Conservation (phyloP, 2,113 vertebrate genomes). For the Nycticryphes semicollaris region DNA sequence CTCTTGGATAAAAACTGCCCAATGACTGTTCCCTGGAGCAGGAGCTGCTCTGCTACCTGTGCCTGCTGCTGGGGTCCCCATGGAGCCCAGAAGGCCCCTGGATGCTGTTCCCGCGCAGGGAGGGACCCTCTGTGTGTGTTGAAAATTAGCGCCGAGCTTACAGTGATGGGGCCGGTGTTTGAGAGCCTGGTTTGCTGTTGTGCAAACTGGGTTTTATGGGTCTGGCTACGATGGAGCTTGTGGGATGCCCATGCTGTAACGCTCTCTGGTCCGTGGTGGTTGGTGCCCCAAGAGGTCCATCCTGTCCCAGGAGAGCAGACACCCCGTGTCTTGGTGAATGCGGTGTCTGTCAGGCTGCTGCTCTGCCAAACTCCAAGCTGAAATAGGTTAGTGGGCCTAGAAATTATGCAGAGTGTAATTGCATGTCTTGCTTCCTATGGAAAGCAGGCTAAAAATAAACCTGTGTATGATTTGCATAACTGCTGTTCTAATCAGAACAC, state of each 20-base stretch:
- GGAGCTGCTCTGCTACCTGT: background rate
- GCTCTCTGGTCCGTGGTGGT: background rate
- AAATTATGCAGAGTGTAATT: constrained; percentile 35
- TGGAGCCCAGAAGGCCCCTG: background rate
- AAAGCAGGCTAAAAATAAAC: constrained; percentile 46
- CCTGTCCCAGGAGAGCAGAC: background rate
- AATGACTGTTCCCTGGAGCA: accelerated
- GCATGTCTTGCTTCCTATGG: constrained; percentile 24
- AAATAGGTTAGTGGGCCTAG: constrained; percentile 58
- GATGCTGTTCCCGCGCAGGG: accelerated
- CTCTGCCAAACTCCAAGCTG: background rate
- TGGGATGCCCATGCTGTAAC: background rate
- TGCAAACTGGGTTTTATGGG: background rate
- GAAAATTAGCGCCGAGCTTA: accelerated
- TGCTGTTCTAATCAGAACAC: constrained; percentile 26
- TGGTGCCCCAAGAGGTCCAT: background rate
- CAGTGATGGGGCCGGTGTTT: background rate
- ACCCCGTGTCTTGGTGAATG: background rate
- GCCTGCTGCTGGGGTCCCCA: background rate
- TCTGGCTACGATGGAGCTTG: accelerated
- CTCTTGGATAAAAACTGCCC: background rate
- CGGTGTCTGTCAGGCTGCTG: background rate
- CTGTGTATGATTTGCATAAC: constrained; percentile 22
- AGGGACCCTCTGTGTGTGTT: background rate
- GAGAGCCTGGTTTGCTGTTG: background rate